A percentile compares a stretch with the other conserved stretches of the same genome.
Conservation (phyloP, 2,113 vertebrate species). For the Serinus canaria region DNA sequence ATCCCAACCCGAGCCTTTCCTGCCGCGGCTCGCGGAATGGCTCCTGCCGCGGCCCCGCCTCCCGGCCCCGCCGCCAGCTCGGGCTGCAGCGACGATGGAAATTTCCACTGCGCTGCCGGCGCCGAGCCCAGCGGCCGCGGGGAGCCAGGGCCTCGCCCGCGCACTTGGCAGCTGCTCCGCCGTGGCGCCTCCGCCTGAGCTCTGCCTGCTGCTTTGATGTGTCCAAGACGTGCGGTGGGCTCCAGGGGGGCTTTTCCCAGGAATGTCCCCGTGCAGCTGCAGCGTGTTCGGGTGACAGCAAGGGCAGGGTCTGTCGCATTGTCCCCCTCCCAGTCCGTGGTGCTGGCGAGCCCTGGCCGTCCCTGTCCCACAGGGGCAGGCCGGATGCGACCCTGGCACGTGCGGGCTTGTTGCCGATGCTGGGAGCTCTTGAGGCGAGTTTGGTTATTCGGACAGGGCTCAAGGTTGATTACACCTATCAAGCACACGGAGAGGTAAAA, state of each 20-base stretch:
- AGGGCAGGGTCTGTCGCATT: too few species aligned
- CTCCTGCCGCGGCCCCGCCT: neutral
- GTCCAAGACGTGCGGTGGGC: fast-evolving
- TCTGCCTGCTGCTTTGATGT: fast-evolving
- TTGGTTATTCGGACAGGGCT: neutral
- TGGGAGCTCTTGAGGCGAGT: neutral
- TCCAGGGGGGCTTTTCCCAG: neutral
- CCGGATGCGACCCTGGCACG: neutral
- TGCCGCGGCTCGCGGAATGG: neutral
- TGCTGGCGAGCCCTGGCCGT: fast-evolving
- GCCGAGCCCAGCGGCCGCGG: neutral
- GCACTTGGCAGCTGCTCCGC: neutral
- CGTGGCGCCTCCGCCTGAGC: neutral
- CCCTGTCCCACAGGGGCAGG: too few species aligned
- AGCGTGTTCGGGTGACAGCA: neutral
- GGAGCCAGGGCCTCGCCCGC: neutral
- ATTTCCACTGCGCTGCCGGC: conserved; percentile 18
- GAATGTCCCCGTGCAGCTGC: neutral
- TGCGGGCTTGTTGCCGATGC: neutral
- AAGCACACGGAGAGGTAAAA: neutral
- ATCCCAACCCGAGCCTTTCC: neutral
- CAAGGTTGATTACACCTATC: too few species aligned
- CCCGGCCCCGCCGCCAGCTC: neutral
- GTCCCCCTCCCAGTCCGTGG: too few species aligned
- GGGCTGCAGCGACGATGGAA: neutral